Percentiles rank a stretch among this genome's conserved stretches.
phyloP scores from a whole-genome alignment of 2,113 vertebrate genomes.

The Patagioenas fasciata region DNA sequence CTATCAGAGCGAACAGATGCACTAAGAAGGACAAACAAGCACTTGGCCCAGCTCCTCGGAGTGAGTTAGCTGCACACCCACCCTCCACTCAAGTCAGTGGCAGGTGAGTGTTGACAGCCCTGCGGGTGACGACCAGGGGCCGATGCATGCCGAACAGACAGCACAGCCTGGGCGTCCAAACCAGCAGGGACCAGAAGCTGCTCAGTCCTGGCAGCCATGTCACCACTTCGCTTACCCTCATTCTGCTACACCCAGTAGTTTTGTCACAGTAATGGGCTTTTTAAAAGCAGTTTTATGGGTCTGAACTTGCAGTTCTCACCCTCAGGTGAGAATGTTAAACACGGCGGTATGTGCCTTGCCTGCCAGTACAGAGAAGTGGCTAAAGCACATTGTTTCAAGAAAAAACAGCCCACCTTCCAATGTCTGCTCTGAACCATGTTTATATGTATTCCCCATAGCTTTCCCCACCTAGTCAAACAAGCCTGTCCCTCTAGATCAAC shows the following conservation, averaged over 20 bases:
- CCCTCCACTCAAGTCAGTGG: not conserved
- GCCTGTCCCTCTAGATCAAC: not conserved
- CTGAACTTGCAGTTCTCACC: not conserved
- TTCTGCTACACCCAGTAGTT: not conserved
- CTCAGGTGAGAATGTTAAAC: not conserved
- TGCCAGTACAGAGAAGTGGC: not conserved
- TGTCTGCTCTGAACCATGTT: not conserved
- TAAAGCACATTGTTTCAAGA: not conserved
- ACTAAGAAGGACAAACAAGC: conserved; percentile 7
- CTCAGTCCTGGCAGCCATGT: not conserved
- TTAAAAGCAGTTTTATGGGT: not conserved
- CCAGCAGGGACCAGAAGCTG: not conserved
- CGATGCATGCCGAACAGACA: not conserved
- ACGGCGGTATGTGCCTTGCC: accelerated
- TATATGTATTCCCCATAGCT: not conserved
- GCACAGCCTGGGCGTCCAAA: not conserved
- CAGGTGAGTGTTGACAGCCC: accelerated
- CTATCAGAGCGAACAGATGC: not conserved
- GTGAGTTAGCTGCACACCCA: not conserved
- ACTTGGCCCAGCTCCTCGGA: not conserved
- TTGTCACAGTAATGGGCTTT: not conserved
- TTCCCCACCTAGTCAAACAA: not conserved
- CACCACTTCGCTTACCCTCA: accelerated
- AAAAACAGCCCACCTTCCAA: not conserved
- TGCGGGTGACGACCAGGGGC: accelerated